A percentile compares a stretch with the other conserved stretches of the same genome.
phyloP scores from a whole-genome alignment of 2,113 vertebrate genomes.

The Scytalopus superciliaris region DNA sequence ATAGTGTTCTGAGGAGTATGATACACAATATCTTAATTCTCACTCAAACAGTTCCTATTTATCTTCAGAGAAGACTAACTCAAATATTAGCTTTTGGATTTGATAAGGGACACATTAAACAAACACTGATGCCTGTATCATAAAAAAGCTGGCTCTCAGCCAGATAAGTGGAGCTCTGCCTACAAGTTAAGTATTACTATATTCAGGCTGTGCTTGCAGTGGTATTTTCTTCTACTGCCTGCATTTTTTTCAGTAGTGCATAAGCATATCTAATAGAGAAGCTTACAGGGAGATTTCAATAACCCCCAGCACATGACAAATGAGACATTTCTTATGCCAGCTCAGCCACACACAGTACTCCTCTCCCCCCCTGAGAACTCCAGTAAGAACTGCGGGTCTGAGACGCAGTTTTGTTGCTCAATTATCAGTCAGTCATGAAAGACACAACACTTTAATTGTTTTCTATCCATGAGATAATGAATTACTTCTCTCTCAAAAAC shows the following conservation, averaged over 20 bases:
- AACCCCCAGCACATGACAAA: neutral
- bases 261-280: constrained; percentile 3
- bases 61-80: constrained; percentile 3
- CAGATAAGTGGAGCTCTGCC: neutral
- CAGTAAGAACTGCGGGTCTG: neutral
- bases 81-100: constrained; percentile 49
- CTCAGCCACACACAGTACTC: neutral
- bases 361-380: neutral
- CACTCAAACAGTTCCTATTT: constrained; percentile 21
- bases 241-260: neutral
- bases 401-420: neutral
- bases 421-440: neutral
- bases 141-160: neutral
- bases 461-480: neutral
- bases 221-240: neutral
- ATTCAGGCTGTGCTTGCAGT: neutral
- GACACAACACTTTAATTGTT: constrained; percentile 17
- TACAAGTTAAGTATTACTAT: neutral
- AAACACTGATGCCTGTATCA: neutral
- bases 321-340: neutral
- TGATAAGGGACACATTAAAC: constrained; percentile 37
- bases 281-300: constrained; percentile 12
- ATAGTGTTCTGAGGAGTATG: neutral
- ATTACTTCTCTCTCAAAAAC: neutral
- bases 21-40: constrained; percentile 29